Percentiles rank a stretch among this genome's conserved stretches.
Conservation (phyloP, 2,797 vertebrate species). For the Craterocephalus amniculus region DNA sequence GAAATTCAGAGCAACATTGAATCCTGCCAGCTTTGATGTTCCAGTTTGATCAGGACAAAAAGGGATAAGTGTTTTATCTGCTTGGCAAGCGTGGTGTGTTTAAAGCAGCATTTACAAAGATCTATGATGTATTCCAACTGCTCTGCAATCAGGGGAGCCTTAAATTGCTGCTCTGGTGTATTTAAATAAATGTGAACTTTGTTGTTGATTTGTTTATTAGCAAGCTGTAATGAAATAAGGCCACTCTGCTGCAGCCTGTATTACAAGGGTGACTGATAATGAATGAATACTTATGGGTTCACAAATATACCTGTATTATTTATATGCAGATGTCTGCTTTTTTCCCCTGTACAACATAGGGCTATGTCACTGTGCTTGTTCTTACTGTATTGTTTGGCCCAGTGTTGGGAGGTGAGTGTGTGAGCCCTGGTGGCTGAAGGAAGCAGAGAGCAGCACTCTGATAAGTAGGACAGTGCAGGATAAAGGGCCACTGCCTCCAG, state of each 20-base stretch:
- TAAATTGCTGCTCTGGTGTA: slow-evolving; percentile 30
- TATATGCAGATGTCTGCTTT: slow-evolving; percentile 23
- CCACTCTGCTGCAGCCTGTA: slow-evolving; percentile 29
- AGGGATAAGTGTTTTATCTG: slow-evolving; percentile 37
- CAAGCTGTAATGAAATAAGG: slow-evolving; percentile 58
- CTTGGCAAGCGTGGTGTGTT: slow-evolving; percentile 24
- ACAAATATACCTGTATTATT: slow-evolving; percentile 14
- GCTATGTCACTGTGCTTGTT: slow-evolving; percentile 40
- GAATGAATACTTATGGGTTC: slow-evolving; percentile 31
- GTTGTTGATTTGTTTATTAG: slow-evolving; percentile 46
- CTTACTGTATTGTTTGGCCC: slow-evolving; percentile 46
- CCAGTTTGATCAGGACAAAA: slow-evolving; percentile 62
- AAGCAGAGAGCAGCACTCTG: slow-evolving; percentile 76
- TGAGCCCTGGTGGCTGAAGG: slow-evolving; percentile 61
- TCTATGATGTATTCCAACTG: slow-evolving; percentile 26
- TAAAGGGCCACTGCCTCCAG: slow-evolving; percentile 88
- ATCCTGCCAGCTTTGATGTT: slow-evolving; percentile 60
- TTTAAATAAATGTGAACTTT: slow-evolving; percentile 48
- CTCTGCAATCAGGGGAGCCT: slow-evolving; percentile 47
- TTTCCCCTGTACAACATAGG: slow-evolving; percentile 24
- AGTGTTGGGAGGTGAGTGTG: slow-evolving; percentile 54
- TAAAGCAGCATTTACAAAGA: slow-evolving; percentile 27
- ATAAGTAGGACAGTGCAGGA: slow-evolving; percentile 90
- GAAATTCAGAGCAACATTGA: slow-evolving; percentile 59
- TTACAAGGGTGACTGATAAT: slow-evolving; percentile 19